A percentile compares a stretch with the other conserved stretches of the same genome.
phyloP scores from a whole-genome alignment of 2,113 vertebrate species.

The Lepus americanus region DNA sequence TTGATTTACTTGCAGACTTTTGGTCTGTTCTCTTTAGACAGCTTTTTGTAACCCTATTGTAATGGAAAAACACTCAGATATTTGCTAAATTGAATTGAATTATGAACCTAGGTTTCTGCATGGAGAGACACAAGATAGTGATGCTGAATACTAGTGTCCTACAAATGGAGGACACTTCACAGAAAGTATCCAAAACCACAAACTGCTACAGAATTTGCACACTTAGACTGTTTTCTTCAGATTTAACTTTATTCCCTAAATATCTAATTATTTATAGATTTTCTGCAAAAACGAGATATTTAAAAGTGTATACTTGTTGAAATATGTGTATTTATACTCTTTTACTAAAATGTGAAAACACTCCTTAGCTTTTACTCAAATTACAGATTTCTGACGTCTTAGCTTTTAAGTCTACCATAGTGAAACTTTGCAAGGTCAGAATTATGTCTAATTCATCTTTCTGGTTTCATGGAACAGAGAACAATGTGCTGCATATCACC shows the following conservation, averaged over 20 bases:
- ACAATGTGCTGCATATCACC: not conserved
- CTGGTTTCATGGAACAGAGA: not conserved
- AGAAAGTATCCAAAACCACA: not conserved
- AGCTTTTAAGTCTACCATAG: not conserved
- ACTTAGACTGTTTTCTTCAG: slow-evolving; percentile 33
- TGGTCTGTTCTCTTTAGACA: slow-evolving; percentile 30
- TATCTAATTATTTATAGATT: slow-evolving; percentile 3
- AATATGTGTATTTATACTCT: not conserved
- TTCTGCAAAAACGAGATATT: slow-evolving; percentile 11
- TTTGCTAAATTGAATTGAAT: slow-evolving; percentile 44
- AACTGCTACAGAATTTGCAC: not conserved
- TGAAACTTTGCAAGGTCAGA: not conserved
- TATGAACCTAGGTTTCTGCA: slow-evolving; percentile 20
- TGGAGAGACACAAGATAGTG: not conserved
- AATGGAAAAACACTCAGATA: slow-evolving; percentile 8
- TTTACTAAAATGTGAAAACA: slow-evolving; percentile 22
- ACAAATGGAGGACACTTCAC: slow-evolving; percentile 13
- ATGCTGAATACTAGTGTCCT: not conserved
- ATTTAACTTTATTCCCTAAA: not conserved
- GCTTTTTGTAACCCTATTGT: not conserved
- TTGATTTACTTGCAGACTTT: not conserved
- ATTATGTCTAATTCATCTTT: not conserved
- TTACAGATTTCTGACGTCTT: not conserved
- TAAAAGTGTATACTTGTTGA: slow-evolving; percentile 29
- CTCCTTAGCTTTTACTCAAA: not conserved